phyloP scores from a whole-genome alignment of 2,888 invertebrate genomes.

The Lissocephala sabroskyi region DNA sequence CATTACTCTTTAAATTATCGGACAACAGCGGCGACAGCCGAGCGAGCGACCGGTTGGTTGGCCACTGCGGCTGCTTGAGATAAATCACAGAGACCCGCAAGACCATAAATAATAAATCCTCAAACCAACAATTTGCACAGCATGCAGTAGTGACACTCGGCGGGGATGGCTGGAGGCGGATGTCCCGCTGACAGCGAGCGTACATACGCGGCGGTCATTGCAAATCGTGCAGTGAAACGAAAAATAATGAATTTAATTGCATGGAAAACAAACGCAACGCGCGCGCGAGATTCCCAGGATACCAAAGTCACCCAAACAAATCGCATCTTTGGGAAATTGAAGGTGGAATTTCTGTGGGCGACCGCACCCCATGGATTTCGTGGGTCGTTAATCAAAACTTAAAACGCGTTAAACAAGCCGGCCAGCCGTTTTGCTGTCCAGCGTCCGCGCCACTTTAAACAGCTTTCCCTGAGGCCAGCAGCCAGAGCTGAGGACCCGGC shows the following conservation, averaged over 20 bases:
- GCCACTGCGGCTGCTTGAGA: no score
- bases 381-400: conserved; percentile 62
- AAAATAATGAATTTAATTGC: conserved; percentile 51
- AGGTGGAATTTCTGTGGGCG: no score
- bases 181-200: conserved; percentile 32
- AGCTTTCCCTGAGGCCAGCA: conserved; percentile 11
- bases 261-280: conserved; percentile 26
- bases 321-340: no score
- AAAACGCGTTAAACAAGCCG: conserved; percentile 62
- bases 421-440: conserved; percentile 20
- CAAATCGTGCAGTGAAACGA: conserved; percentile 43
- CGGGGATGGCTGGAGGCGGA: conserved; percentile 5
- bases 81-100: conserved; percentile 43
- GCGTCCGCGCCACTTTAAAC: conserved; percentile 5
- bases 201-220: conserved; percentile 11
- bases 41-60: no score
- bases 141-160: conserved; percentile 5
- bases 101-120: conserved; percentile 60
- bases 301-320: no score
- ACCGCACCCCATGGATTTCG: conserved; percentile 2
- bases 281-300: no score
- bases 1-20: no score
- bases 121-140: conserved; percentile 49
- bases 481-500: conserved; percentile 15
- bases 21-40: no score